Conservation (phyloP, 1,140 invertebrate genomes). For the Globodera rostochiensis region DNA sequence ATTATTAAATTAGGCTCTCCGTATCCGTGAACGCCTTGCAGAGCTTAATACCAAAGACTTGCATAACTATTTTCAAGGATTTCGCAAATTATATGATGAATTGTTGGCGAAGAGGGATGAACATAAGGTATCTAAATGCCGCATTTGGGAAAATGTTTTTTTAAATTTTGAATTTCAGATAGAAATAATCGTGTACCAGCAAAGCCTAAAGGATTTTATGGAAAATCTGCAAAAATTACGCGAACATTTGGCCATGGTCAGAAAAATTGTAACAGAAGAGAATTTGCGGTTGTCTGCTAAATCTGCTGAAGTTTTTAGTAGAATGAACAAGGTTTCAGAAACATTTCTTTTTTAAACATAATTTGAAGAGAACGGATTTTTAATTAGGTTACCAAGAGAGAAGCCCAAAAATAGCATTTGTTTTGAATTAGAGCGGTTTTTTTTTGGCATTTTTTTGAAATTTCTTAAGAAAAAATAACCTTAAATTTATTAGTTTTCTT, state of each 20-base stretch:
- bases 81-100: constrained; percentile 31
- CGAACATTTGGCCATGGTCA: not conserved
- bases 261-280: constrained; percentile 4
- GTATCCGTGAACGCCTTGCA: constrained; percentile 23
- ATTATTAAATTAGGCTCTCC: constrained; percentile 16
- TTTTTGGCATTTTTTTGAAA: too few species aligned
- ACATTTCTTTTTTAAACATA: too few species aligned
- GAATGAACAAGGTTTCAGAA: not conserved
- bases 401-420: too few species aligned
- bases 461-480: too few species aligned
- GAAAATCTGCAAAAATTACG: constrained; percentile 7
- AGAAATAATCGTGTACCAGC: constrained; percentile 23
- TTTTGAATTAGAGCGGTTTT: too few species aligned
- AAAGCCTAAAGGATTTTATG: constrained; percentile 17
- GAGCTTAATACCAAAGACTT: constrained; percentile 38
- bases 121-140: constrained; percentile 25
- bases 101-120: constrained; percentile 27
- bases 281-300: not conserved
- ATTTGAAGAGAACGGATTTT: too few species aligned
- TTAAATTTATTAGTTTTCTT: too few species aligned
- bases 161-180: not conserved
- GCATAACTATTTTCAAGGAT: constrained; percentile 32
- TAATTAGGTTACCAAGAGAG: too few species aligned
- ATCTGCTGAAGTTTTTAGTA: not conserved
- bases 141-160: not conserved